A percentile compares a stretch with the other conserved stretches of the same genome.
Conservation (phyloP, 2,113 vertebrate species). For the Naja naja region DNA sequence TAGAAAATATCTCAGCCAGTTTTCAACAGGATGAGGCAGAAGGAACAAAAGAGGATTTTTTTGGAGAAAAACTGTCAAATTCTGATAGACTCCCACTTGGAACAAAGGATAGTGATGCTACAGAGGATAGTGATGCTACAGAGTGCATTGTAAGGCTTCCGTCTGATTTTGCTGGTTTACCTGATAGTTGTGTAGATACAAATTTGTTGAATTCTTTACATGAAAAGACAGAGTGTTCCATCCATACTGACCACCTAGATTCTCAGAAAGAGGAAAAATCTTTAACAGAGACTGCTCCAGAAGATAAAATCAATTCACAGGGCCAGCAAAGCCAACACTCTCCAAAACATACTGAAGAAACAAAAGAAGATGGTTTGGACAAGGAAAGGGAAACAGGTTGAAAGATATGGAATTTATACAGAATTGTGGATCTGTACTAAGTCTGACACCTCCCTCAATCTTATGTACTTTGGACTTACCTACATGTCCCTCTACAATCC, state of each 20-base stretch:
- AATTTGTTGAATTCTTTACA: too few species aligned
- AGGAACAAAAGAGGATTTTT: background rate
- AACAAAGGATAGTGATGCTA: background rate
- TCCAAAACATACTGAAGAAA: background rate
- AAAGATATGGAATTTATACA: background rate
- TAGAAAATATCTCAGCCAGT: background rate
- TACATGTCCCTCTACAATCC: background rate
- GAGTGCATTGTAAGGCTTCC: background rate
- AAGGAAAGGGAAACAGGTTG: accelerated
- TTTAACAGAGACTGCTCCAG: background rate
- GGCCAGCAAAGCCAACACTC: background rate
- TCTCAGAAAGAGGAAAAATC: background rate
- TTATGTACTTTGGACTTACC: background rate
- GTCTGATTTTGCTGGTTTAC: background rate
- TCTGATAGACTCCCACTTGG: background rate
- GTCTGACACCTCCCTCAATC: background rate
- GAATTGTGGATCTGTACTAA: background rate
- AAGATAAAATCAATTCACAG: background rate
- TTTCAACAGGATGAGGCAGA: slow-evolving; percentile 16
- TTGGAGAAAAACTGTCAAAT: background rate
- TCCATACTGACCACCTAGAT: background rate
- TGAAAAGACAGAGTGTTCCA: too few species aligned
- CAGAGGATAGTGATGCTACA: too few species aligned
- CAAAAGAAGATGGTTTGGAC: background rate
- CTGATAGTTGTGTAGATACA: background rate